Base-by-base conservation (phyloP, 1,140 invertebrate genomes). In the Aphidius gifuensis region DNA sequence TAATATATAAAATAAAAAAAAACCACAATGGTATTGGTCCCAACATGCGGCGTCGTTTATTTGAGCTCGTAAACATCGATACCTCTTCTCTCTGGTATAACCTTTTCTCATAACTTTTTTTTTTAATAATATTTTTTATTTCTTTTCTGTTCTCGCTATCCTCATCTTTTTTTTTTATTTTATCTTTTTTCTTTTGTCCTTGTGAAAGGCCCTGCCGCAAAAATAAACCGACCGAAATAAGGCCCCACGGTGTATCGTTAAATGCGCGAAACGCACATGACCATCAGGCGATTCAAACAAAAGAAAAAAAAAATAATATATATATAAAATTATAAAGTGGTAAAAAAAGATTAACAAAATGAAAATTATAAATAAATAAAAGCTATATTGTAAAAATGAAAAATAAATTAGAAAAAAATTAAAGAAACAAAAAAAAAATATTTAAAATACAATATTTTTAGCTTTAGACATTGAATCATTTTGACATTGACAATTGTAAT, bases 31-130 rank as follows among this genome's bases (percentile, higher is more conserved):
- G 23, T 32, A 32, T 32, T 32, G 23, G 23, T 32, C 71, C 68
- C 72, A 73, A 49, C 67, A 61, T 61, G 54, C 73, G 71, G 65
- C 71, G 70, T 69, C 75, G 65, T 74, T 78, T 71, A 74, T 76
- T 74, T 69, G 71, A 72, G 70, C 76, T 77, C 75, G 73, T 80
- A 80, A 80, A 79, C 75, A 78, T 76, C 74, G 75, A 74, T 75
- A 71, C 68, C 62, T 66, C 49, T 39, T 56, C 55, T 32, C 23
- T 32, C 23, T 32, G 48, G 59, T 53, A 56, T 45, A 23, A 49
- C 46, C 23, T 49, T 46, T 32, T 32, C 23, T 32, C 23, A 32
- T 32, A 32, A 32, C 23, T 2, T 32, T 32, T 32, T 32, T 32
- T 32, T 32, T 42, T 16, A 39, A 39, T 38, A 55, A 55, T n/a